Base-by-base conservation (phyloP, 2,797 vertebrate species). In the Artibeus jamaicensis region DNA sequence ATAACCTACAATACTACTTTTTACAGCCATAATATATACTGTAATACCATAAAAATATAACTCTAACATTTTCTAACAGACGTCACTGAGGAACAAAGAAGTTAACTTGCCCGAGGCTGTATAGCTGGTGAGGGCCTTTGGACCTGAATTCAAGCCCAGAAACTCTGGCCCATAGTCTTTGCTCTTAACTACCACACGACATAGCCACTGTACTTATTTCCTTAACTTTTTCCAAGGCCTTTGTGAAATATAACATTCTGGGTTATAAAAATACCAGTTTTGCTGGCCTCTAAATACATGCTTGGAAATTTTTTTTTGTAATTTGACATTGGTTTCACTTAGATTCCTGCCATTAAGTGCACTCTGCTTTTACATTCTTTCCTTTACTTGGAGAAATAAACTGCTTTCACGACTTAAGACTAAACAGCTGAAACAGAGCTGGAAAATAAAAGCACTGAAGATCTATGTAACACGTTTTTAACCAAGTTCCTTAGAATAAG, bases 251-350 rank as follows among this genome's bases (percentile, higher is more conserved):
- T 1, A 92, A 57, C 15, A 92, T 79, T 96, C 71, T 87, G 44
- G 24, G 9, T 89, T 89, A 92, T 92, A 90, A 90, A 95, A 97
- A 55, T 65, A 93, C 16, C 32, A 91, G 18, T 77, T 89, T 78
- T 86, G 26, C 53, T 94, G 83, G 24, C 24, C 62, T 92, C 24
- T 93, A 87, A 93, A 29, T 73, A 71, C 21, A 62, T 88, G 34
- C 81, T 57, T 89, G 46, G 24, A 77, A 70, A 91, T 57, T 59
- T 68, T 78, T 15, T 18, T 39, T 26, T 29, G 39, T 67, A 92
- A 84, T 93, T 76, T 48, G 59, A 83, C 42, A 92, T n/a, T 91
- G 39, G 26, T 77, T 96, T 95, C 83, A 95, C 5, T 78, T 37
- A 96, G 46, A 95, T 86, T 67, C 19, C 42, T 91, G 55, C 24